Evolutionary conservation across 2,888 invertebrate genomes (phyloP).

Genomic region (Galerucella pusilla): DNA sequence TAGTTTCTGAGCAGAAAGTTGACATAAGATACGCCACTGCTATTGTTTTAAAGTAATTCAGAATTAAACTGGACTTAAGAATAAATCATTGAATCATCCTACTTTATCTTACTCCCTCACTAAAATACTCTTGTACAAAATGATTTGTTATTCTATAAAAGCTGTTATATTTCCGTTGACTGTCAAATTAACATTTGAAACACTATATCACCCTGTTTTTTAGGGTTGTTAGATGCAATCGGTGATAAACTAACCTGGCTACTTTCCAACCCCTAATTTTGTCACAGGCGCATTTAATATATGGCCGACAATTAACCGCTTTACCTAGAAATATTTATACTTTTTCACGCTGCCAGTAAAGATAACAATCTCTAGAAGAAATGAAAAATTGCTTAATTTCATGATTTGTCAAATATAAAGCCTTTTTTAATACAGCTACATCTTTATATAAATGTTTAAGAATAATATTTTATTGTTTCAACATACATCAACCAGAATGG

Average conservation of each 20-base stretch:
- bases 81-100: slow-evolving; percentile 46
- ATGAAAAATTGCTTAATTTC: slow-evolving; percentile 29
- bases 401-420: slow-evolving; percentile 20
- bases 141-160: slow-evolving; percentile 48
- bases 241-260: slow-evolving; percentile 32
- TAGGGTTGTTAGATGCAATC: slow-evolving; percentile 42
- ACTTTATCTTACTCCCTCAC: slow-evolving; percentile 44
- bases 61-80: slow-evolving; percentile 27
- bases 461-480: not conserved
- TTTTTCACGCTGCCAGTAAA: slow-evolving; percentile 18
- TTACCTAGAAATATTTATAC: slow-evolving; percentile 24
- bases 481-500: not conserved
- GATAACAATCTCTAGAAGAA: slow-evolving; percentile 20
- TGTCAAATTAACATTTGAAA: slow-evolving; percentile 47
- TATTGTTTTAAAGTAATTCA: slow-evolving; percentile 2
- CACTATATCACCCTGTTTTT: slow-evolving; percentile 39
- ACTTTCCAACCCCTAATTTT: slow-evolving; percentile 39
- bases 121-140: slow-evolving; percentile 39
- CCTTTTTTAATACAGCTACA: slow-evolving; percentile 8
- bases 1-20: not conserved
- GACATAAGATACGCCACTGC: not conserved
- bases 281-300: slow-evolving; percentile 39
- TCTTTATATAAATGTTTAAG: slow-evolving; percentile 10
- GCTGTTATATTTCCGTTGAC: slow-evolving; percentile 41
- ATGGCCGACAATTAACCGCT: slow-evolving; percentile 19